phyloP scores from a whole-genome alignment of 2,888 invertebrate genomes.

The Gibbula magus region DNA sequence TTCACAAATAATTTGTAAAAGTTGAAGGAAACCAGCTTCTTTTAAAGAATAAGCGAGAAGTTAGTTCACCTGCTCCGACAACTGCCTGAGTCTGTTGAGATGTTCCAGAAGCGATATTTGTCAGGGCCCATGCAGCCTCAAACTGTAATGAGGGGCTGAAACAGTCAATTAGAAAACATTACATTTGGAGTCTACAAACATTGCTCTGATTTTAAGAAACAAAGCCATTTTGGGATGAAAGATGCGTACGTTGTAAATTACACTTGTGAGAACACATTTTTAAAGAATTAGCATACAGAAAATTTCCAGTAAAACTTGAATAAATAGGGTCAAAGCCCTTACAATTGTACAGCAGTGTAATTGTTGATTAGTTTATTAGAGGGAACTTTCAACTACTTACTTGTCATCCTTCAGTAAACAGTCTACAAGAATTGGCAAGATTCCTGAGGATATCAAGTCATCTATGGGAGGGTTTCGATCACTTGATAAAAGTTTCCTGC shows the following conservation, averaged over 20 bases:
- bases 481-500: constrained; percentile 92
- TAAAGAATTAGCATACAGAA: too few relatives aligned
- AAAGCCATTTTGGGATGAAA: too few relatives aligned
- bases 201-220: too few relatives aligned
- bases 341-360: too few relatives aligned
- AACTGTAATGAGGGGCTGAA: constrained; percentile 88
- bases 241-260: too few relatives aligned
- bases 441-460: constrained; percentile 93
- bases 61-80: constrained; percentile 81
- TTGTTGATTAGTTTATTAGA: too few relatives aligned
- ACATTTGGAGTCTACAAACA: too few relatives aligned
- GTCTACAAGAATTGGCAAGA: constrained; percentile 93
- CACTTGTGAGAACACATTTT: too few relatives aligned
- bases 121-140: constrained; percentile 98
- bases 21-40: not conserved
- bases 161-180: not conserved
- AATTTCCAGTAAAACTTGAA: too few relatives aligned
- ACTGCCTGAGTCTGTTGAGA: constrained; percentile 94
- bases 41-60: constrained; percentile 17
- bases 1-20: not conserved
- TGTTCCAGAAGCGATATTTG: constrained; percentile 96
- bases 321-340: too few relatives aligned
- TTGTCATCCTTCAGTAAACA: constrained; percentile 91
- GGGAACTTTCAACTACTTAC: constrained; percentile 72
- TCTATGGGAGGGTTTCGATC: constrained; percentile 99